Conservation (phyloP, 2,797 vertebrate species). For the Danio kyathit region DNA sequence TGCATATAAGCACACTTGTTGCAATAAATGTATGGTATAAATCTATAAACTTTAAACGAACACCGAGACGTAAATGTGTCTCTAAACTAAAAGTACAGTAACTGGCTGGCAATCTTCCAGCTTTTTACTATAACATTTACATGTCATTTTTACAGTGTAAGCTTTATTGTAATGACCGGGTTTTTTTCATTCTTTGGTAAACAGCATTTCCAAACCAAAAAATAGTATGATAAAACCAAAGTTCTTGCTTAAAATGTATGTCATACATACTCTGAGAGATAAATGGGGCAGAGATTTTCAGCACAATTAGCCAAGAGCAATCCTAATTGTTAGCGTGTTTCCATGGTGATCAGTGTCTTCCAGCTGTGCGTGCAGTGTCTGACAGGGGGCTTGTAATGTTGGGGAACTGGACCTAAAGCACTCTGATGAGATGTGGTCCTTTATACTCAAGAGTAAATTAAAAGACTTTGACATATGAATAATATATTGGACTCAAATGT, state of each 20-base stretch:
- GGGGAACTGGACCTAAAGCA: conserved; percentile 17
- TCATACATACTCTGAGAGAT: conserved; percentile 7
- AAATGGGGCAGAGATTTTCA: conserved; percentile 44
- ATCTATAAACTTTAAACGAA: too few relatives aligned
- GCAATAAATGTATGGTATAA: too few relatives aligned
- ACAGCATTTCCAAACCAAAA: conserved; percentile 13
- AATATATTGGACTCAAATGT: conserved; percentile 4
- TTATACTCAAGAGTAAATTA: conserved; percentile 12
- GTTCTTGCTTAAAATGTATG: conserved; percentile 13
- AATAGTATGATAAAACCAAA: neutral
- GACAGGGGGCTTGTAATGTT: neutral
- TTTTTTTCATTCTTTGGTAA: neutral
- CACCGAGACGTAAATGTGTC: too few relatives aligned
- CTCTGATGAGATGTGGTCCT: neutral
- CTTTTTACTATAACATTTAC: too few relatives aligned
- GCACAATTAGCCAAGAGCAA: conserved; percentile 45
- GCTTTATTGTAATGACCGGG: too few relatives aligned
- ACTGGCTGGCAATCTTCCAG: too few relatives aligned
- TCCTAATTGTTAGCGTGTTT: conserved; percentile 55
- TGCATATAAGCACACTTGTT: too few relatives aligned
- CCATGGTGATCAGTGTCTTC: conserved; percentile 51
- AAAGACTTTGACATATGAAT: neutral
- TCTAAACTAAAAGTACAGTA: too few relatives aligned
- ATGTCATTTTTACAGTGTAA: too few relatives aligned
- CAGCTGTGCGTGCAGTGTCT: conserved; percentile 4